Percentiles rank a stretch among this genome's conserved stretches.
Evolutionary conservation across 2,113 vertebrate species (phyloP).

Genomic region (Nesogale talazaci): DNA sequence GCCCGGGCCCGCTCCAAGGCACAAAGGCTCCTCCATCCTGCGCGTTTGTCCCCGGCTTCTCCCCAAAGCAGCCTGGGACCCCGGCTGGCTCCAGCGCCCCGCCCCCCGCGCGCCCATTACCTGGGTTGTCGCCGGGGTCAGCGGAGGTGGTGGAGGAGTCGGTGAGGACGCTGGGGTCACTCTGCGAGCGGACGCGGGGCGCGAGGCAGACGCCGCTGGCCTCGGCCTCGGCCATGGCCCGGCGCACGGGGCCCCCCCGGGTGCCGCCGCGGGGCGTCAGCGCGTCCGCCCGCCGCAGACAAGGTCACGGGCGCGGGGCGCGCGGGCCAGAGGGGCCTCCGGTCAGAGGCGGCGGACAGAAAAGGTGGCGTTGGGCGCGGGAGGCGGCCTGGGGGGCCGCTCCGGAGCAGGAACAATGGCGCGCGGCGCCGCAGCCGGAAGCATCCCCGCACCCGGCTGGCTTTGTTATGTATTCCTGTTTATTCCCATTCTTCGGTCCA

Average conservation of each 20-base stretch:
- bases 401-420: constrained; percentile 75
- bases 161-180: constrained; percentile 95
- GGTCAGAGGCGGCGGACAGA: constrained; percentile 46
- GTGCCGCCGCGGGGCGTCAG: constrained; percentile 85
- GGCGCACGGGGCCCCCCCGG: constrained; percentile 81
- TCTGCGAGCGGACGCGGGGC: constrained; percentile 94
- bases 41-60: neutral
- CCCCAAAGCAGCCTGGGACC: neutral
- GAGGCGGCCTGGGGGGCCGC: constrained; percentile 15
- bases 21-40: constrained; percentile 61
- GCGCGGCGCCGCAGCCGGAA: constrained; percentile 70
- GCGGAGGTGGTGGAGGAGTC: constrained; percentile 85
- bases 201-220: constrained; percentile 89
- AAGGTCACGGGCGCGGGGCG: constrained; percentile 84
- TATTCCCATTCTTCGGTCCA: constrained; percentile 77
- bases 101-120: constrained; percentile 82
- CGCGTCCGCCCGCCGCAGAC: constrained; percentile 79
- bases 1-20: neutral
- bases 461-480: constrained; percentile 76
- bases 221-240: constrained; percentile 92
- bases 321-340: constrained; percentile 55
- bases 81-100: neutral
- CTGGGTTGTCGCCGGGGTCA: constrained; percentile 88
- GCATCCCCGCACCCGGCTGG: constrained; percentile 71
- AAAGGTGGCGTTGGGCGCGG: constrained; percentile 11